Evolutionary conservation across 2,888 invertebrate species (phyloP).

Genomic region (Drosophila mayaguana): DNA sequence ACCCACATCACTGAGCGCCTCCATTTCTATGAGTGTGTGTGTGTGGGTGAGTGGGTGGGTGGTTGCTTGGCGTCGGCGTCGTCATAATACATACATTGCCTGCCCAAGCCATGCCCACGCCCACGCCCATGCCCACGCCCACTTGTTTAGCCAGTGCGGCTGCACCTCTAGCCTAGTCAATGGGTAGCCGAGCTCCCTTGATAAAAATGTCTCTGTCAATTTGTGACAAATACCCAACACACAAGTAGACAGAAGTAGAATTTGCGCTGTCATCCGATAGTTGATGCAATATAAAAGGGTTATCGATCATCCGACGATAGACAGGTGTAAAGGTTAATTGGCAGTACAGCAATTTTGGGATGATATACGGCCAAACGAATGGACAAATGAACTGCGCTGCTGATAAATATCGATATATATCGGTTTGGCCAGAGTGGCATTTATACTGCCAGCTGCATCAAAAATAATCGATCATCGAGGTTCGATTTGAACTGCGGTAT

Average conservation of each 20-base stretch:
- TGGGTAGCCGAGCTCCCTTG: conserved; percentile 7
- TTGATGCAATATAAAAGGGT: neutral
- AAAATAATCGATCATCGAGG: neutral
- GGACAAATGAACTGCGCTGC: neutral
- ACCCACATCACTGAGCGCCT: conserved; percentile 16
- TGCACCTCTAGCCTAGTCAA: conserved; percentile 25
- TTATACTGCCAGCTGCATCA: too few species aligned
- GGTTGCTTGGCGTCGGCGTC: conserved; percentile 3
- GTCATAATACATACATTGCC: conserved; percentile 25
- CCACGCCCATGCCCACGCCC: neutral
- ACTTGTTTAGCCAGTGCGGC: neutral
- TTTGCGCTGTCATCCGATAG: conserved; percentile 17
- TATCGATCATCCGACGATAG: conserved; percentile 34
- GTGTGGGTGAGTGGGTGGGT: neutral
- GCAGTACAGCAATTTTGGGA: neutral
- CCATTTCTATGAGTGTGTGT: neutral
- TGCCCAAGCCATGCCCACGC: neutral
- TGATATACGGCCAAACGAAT: neutral
- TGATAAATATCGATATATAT: neutral
- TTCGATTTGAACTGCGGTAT: neutral
- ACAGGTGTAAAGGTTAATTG: neutral
- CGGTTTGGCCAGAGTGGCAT: too few species aligned
- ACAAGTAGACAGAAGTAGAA: neutral
- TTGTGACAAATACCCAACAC: conserved; percentile 60
- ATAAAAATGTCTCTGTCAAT: conserved; percentile 56